phyloP scores from a whole-genome alignment of 2,113 vertebrate species.

The Leucosticte australis region DNA sequence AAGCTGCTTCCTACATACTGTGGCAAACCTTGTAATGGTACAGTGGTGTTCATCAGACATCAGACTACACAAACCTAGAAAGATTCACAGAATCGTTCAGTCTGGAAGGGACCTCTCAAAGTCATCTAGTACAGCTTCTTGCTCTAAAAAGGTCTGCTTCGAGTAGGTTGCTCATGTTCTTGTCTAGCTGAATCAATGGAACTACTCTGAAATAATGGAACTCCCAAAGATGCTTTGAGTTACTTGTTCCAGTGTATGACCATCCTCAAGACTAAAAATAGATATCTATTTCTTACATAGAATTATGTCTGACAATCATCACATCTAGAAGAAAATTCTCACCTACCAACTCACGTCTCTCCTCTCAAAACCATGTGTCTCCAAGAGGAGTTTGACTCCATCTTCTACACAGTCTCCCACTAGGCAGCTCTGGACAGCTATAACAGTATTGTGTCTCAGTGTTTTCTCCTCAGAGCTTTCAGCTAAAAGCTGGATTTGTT shows the following conservation, averaged over 20 bases:
- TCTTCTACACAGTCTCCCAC: background rate
- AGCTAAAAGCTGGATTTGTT: background rate
- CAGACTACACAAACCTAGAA: background rate
- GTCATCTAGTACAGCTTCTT: background rate
- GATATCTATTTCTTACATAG: background rate
- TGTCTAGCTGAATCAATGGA: background rate
- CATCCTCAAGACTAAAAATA: background rate
- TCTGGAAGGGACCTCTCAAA: background rate
- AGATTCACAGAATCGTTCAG: background rate
- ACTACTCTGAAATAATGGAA: background rate
- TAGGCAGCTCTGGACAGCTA: background rate
- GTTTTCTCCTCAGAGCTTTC: background rate
- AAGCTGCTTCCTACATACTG: background rate
- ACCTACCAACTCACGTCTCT: rapidly evolving
- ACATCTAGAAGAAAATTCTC: background rate
- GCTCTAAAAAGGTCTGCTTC: background rate
- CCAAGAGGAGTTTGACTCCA: background rate
- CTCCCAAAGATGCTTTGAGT: background rate
- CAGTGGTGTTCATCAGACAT: background rate
- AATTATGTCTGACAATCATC: background rate
- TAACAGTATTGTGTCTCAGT: background rate
- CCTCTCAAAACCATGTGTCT: background rate
- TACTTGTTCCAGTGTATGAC: background rate
- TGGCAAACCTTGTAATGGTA: background rate
- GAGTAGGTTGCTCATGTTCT: background rate